Base-by-base conservation (phyloP, 2,797 vertebrate species). In the Scolopax rusticola region DNA sequence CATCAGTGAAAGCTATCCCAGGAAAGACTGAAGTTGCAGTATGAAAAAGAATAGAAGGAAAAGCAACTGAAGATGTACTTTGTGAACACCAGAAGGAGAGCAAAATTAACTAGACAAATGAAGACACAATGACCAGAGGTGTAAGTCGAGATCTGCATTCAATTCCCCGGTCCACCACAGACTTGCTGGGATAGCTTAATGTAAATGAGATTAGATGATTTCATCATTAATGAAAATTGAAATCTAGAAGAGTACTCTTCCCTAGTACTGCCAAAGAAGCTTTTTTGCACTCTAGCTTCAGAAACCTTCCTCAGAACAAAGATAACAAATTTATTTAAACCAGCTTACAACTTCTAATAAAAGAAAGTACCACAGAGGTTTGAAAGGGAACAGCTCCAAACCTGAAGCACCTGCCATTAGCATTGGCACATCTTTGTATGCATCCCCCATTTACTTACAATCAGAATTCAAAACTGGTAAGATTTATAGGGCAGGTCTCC, bases 361-460 rank as follows among this genome's bases (percentile, higher is more conserved):
- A 84, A n/a, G n/a, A 77, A 88, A 95, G 53, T 51, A 73, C 43
- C 51, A 41, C 8, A 20, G 5, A 77, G 23, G 12, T 71, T 45
- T 63, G 51, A 88, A 57, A 25, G 10, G 45, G 51, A 87, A 57
- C 24, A 36, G 32, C 75, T 86, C 30, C 77, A 73, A 65, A 71
- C 25, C 32, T 1, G 4, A 75, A 36, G 74, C 17, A 75, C 7
- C 25, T 81, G 68, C 45, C 5, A 2, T 12, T 48, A 77, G 38
- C 38, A 81, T 28, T 0, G 0, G n/a, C 8, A 59, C 16, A 28
- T 32, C 20, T 53, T 21, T 41, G 14, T 32, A 21, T 28, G 21
- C 10, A 57, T 8, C 61, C 14, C 16, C 21, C 38, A 24, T 41
- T 70, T 51, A 45, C 15, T 57, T 47, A n/a, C 2, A 54, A 47